Conservation (phyloP, 1,140 invertebrate species). For the Neodiprion virginianus region DNA sequence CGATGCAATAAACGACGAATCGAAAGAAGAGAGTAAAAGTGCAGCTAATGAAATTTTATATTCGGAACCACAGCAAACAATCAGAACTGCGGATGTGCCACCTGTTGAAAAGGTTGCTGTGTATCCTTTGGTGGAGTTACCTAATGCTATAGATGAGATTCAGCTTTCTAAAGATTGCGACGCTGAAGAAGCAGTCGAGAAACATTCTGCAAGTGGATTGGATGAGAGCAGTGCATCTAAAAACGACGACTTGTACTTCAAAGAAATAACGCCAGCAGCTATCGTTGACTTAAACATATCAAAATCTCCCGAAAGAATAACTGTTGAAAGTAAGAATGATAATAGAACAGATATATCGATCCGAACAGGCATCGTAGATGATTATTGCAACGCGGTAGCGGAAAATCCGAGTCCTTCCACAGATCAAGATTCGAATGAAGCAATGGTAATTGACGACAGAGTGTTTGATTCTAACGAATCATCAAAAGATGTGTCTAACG, state of each 20-base stretch:
- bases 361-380: conserved; percentile 20
- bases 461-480: conserved; percentile 35
- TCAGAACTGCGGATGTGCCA: too few species aligned
- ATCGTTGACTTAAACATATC: conserved; percentile 28
- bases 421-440: conserved; percentile 42
- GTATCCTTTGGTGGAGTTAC: not conserved
- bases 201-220: not conserved
- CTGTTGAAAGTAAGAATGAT: conserved; percentile 13
- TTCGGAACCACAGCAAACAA: too few species aligned
- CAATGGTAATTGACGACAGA: conserved; percentile 39
- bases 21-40: not conserved
- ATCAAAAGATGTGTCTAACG: not conserved
- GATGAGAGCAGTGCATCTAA: not conserved
- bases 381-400: conserved; percentile 22
- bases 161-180: not conserved
- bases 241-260: not conserved
- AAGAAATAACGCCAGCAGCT: conserved; percentile 17
- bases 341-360: conserved; percentile 20
- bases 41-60: too few species aligned
- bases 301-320: conserved; percentile 49
- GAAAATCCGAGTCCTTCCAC: conserved; percentile 38
- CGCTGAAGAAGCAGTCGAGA: not conserved
- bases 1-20: not conserved
- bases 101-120: not conserved
- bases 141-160: too few species aligned